Evolutionary conservation across 2,113 vertebrate species (phyloP), one percentile per base, ranked within the genome.

Genomic region (Paratilapia polleni): DNA sequence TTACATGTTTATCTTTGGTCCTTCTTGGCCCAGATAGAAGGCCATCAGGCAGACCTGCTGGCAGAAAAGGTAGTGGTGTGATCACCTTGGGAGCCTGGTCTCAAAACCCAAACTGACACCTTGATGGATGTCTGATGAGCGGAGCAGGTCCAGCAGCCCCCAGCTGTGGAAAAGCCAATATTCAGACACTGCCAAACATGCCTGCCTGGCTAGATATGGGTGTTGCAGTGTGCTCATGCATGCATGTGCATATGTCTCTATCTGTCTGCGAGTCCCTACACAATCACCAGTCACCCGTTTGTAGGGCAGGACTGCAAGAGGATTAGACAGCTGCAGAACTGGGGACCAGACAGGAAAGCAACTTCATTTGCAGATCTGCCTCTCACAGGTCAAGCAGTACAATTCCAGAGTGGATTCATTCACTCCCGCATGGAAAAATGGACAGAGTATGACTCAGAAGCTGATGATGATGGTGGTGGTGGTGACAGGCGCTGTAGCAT

Each of bases 51-150:
- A 73, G 88, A 68, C 86, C 83, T 73, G 81, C 86, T 92, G 88
- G 87, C 89, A 92, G 88, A 61, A 83, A 79, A 82, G 77, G 78
- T 86, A 63, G 89, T 22, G 63, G 83, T 88, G 91, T 81, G 88
- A 90, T 90, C 90, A 86, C 88, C 90, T 89, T 70, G 90, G 91
- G 92, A 94, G 83, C 88, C 80, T 52, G 84, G 73, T 90, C 92
- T 90, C 90, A 92, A 92, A 95, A 94, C 93, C 91, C 91, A 88
- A 83, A 88, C 87, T 93, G 94, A 94, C 93, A 95, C 91, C 87
- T 92, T 95, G 95, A 96, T 94, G 91, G 92, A 94, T 94, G 93
- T 89, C 87, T 92, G 93, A 90, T 92, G 92, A 92, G 84, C 84
- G 28, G 87, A 91, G 87, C 87, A 84, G 91, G 88, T 93, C 90